Evolutionary conservation across 2,797 vertebrate genomes (phyloP), one percentile per base, ranked within the genome.

Genomic region (Falco biarmicus): DNA sequence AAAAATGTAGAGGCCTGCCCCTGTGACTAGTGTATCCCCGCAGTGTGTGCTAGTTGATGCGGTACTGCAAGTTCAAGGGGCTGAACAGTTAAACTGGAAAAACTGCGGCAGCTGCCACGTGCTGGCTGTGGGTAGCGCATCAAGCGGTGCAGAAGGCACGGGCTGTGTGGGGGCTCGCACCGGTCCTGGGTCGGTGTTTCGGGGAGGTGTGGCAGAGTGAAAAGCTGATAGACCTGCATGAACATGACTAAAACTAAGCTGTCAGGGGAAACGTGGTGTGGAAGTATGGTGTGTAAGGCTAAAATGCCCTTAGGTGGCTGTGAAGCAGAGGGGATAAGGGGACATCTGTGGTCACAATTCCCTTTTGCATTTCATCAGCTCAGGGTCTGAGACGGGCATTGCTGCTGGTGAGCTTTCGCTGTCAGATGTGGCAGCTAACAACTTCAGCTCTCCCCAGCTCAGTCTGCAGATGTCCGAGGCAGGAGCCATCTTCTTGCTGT

Each of bases 361-460:
- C 34, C 32, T 37, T 37, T 14, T 19, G 21, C 4, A 1, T 73
- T 57, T 50, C 17, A 7, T 26, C 15, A 7, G 15, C 3, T 51
- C 4, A 6, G 5, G 28, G 32, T 54, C 34, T 7, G 29, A 41
- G 25, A 9, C 5, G 28, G 19, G 18, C 1, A 1, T n/a, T 54
- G 17, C 9, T 5, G 29, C 11, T 5, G 24, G 32, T 28, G 37
- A 20, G 19, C 34, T 50, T 31, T 31, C 10, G 9, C 34, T 4
- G 2, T 28, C n/a, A 10, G 21, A 4, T 6, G 34, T 31, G 43
- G 22, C 12, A n/a, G 59, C 21, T 17, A 11, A 34, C 3, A 11
- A 5, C 18, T 45, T 28, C 8, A 29, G 12, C 31, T 74, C 7
- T 18, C 9, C n/a, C 28, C 3, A 0, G 24, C 15, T 51, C 0